Evolutionary conservation across 2,797 vertebrate species (phyloP), one percentile per base, ranked within the genome.

Genomic region (Pteropus rufus): DNA sequence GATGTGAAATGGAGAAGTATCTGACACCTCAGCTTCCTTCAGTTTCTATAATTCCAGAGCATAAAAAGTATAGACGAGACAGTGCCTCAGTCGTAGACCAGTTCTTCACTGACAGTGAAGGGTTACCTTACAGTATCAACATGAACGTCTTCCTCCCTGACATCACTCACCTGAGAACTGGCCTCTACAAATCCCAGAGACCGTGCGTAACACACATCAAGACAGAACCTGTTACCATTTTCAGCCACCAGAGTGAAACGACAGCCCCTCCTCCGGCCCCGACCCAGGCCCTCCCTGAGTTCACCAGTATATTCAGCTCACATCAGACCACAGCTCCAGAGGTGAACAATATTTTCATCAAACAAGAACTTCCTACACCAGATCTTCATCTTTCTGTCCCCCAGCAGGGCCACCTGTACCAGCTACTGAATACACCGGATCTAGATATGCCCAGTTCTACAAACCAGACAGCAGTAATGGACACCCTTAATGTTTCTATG

Each of bases 141-240:
- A 99, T 99, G 99, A 99, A 99, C 75, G 98, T 99, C 98, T 99
- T 99, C 93, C 99, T 99, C 52, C 99, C 99, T 0, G 99, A 99
- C 69, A 98, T 99, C 94, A 98, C 99, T 56, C 99, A 99, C 97
- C 98, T 99, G 98, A 99, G 99, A 98, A 99, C 99, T 31, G 99
- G 99, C 96, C 98, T 99, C 92, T 99, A 99, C 98, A 99, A 99
- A 98, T 98, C 99, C 3, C 98, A 99, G 98, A 99, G 99, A 96
- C 99, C 99, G 24, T 97, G 98, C 0, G 98, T 99, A 64, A 97
- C 98, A 86, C 99, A 99, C 67, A 99, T 99, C 98, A 99, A 99
- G 99, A 99, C 99, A 1, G 99, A 99, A 97, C 99, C 99, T 0
- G 98, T 99, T 94, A 98, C 99, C 96, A 97, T 99, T 93, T 99